Conservation (phyloP, 2,797 vertebrate genomes). For the Botia kubotai region DNA sequence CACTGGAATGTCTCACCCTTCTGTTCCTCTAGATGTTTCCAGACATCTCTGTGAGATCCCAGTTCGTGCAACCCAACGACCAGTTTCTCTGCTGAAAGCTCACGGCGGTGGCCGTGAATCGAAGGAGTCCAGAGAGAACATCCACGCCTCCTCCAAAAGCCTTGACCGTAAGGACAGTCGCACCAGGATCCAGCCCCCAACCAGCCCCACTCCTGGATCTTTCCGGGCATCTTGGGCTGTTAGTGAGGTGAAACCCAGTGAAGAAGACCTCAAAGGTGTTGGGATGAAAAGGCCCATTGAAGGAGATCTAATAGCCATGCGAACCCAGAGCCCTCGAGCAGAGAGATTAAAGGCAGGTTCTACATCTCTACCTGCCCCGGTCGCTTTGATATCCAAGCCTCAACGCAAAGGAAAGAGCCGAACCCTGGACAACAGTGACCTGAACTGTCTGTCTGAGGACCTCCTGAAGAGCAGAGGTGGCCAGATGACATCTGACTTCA, state of each 20-base stretch:
- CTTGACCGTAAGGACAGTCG: slow-evolving; percentile 80
- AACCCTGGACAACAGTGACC: slow-evolving; percentile 94
- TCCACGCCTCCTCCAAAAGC: slow-evolving; percentile 79
- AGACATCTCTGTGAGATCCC: slow-evolving; percentile 64
- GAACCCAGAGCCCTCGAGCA: slow-evolving; percentile 81
- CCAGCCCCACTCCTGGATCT: slow-evolving; percentile 69
- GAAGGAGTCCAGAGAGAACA: slow-evolving; percentile 74
- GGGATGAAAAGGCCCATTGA: slow-evolving; percentile 70
- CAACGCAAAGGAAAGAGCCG: slow-evolving; percentile 92
- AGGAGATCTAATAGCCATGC: slow-evolving; percentile 70
- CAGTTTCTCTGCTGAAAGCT: slow-evolving; percentile 76
- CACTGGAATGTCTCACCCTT: slow-evolving; percentile 58
- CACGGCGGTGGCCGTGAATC: slow-evolving; percentile 74
- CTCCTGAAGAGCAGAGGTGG: slow-evolving; percentile 72
- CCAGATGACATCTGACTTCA: slow-evolving; percentile 64
- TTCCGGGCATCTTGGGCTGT: slow-evolving; percentile 92
- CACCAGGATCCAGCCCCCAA: slow-evolving; percentile 67
- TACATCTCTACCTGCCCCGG: slow-evolving; percentile 75
- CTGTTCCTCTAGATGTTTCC: slow-evolving; percentile 51
- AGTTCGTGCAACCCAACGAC: slow-evolving; percentile 71
- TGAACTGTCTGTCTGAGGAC: slow-evolving; percentile 84
- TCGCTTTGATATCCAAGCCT: slow-evolving; percentile 68
- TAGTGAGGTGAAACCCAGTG: slow-evolving; percentile 74
- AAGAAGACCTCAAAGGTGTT: slow-evolving; percentile 63
- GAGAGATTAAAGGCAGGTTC: slow-evolving; percentile 79